Conservation (phyloP, 1,140 invertebrate species). For the Bombus pascuorum region DNA sequence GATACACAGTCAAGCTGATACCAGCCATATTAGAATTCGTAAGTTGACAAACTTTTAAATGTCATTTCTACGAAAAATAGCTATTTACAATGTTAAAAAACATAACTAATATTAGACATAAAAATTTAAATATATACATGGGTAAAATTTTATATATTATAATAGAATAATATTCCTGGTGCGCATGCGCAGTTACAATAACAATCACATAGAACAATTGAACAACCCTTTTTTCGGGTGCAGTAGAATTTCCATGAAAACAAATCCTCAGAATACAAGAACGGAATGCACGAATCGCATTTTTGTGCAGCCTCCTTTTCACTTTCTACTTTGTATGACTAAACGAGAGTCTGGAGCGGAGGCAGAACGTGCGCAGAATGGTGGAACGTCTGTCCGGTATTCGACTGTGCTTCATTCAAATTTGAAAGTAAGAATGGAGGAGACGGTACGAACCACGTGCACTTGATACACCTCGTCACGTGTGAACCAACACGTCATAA, state of each 20-base stretch:
- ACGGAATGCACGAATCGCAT: conserved; percentile 8
- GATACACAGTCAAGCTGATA: neutral
- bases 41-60: neutral
- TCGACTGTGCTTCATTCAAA: conserved; percentile 29
- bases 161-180: neutral
- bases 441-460: neutral
- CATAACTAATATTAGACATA: neutral
- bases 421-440: conserved; percentile 37
- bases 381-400: neutral
- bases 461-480: neutral
- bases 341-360: conserved; percentile 14
- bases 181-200: neutral
- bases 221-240: neutral
- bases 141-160: neutral
- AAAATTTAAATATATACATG: neutral
- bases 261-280: neutral
- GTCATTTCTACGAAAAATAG: neutral
- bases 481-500: conserved; percentile 15
- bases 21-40: neutral
- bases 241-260: neutral
- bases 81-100: neutral
- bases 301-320: conserved; percentile 22
- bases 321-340: conserved; percentile 29
- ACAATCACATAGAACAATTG: neutral
- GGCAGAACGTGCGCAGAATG: conserved; percentile 38